Conservation (phyloP, 2,113 vertebrate genomes). For the Neodontobutis hainanensis region DNA sequence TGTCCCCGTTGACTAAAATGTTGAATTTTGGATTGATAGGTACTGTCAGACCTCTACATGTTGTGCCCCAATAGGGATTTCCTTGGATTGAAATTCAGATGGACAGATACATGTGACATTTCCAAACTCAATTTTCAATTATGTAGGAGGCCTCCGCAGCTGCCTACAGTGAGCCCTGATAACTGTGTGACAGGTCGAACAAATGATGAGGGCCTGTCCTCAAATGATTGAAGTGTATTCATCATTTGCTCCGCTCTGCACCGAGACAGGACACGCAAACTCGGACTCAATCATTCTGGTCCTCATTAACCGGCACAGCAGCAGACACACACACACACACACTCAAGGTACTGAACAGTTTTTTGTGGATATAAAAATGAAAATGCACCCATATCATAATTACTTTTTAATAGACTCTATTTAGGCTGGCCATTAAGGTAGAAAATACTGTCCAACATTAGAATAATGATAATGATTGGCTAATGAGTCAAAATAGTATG, state of each 20-base stretch:
- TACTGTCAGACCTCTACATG: slow-evolving; percentile 43
- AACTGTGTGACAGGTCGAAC: slow-evolving; percentile 59
- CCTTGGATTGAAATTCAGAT: slow-evolving; percentile 56
- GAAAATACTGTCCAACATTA: background rate
- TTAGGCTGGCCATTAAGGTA: background rate
- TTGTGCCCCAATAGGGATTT: slow-evolving; percentile 50
- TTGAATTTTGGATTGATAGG: slow-evolving; percentile 60
- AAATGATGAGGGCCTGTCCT: slow-evolving; percentile 66
- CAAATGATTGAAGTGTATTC: slow-evolving; percentile 68
- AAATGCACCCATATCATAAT: slow-evolving; percentile 8
- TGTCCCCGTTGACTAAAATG: slow-evolving; percentile 56
- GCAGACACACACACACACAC: background rate
- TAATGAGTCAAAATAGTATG: background rate
- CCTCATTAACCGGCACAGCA: slow-evolving; percentile 55
- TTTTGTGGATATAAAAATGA: slow-evolving; percentile 24
- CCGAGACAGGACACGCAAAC: slow-evolving; percentile 33
- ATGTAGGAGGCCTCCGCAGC: slow-evolving; percentile 50
- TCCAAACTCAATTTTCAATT: slow-evolving; percentile 70
- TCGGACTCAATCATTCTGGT: slow-evolving; percentile 41
- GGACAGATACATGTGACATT: slow-evolving; percentile 67
- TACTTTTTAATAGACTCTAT: slow-evolving; percentile 1
- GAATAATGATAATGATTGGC: slow-evolving; percentile 5
- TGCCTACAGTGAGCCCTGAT: slow-evolving; percentile 64
- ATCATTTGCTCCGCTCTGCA: slow-evolving; percentile 52
- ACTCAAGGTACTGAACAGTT: slow-evolving; percentile 9